A percentile compares a stretch with the other conserved stretches of the same genome.
phyloP scores from a whole-genome alignment of 2,797 vertebrate genomes.

The Sarcoramphus papa region DNA sequence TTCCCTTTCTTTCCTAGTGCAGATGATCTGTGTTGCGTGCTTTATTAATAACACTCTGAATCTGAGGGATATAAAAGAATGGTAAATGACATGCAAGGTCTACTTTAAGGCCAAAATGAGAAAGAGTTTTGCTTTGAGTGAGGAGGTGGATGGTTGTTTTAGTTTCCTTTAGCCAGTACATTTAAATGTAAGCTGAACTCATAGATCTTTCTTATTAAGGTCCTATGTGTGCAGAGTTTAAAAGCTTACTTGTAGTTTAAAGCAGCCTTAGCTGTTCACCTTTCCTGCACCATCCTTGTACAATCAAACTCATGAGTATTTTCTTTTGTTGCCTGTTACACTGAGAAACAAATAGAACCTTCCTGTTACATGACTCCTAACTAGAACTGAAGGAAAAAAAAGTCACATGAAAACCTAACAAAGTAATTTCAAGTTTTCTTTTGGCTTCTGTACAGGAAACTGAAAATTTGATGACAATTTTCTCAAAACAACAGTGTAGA shows the following conservation, averaged over 20 bases:
- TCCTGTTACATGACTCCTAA: background rate
- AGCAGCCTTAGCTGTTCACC: background rate
- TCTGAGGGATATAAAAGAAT: background rate
- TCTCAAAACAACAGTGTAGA: background rate
- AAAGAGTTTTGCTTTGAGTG: background rate
- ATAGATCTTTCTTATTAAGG: background rate
- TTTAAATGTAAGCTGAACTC: background rate
- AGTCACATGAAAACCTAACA: background rate
- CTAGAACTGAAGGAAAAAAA: background rate
- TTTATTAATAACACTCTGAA: background rate
- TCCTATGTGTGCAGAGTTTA: background rate
- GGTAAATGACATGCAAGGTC: background rate
- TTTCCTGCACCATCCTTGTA: background rate
- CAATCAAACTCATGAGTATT: background rate
- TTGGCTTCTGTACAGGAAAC: background rate
- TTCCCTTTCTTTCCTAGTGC: background rate
- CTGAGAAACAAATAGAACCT: background rate
- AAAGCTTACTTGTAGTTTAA: background rate
- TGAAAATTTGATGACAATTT: background rate
- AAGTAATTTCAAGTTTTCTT: background rate
- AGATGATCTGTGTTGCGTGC: background rate
- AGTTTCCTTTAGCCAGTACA: background rate
- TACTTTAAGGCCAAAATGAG: background rate
- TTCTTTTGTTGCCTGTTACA: background rate
- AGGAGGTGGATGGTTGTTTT: background rate